phyloP scores from a whole-genome alignment of 2,797 vertebrate species.

The Pipistrellus kuhlii region DNA sequence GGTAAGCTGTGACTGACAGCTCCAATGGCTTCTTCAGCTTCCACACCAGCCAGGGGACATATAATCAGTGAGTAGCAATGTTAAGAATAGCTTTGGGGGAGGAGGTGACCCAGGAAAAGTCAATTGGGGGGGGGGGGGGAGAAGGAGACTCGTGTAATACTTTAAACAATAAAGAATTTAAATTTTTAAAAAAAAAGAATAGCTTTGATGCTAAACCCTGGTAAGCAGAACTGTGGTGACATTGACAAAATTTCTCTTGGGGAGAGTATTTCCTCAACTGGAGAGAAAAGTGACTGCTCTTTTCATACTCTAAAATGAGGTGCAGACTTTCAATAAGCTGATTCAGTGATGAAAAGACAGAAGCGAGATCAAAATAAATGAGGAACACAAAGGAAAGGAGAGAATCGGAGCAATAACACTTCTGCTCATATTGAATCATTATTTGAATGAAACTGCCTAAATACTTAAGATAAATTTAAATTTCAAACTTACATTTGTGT shows the following conservation, averaged over 20 bases:
- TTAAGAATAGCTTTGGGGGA: not conserved
- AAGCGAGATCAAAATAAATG: not conserved
- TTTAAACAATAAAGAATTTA: no score
- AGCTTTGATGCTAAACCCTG: not conserved
- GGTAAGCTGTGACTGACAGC: not conserved
- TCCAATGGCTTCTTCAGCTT: not conserved
- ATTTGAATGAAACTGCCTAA: constrained; percentile 33
- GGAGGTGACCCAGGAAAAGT: no score
- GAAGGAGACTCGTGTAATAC: no score
- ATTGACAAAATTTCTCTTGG: not conserved
- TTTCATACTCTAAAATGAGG: constrained; percentile 43
- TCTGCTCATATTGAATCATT: not conserved
- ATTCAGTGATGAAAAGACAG: not conserved
- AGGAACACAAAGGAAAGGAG: not conserved
- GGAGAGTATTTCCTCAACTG: not conserved
- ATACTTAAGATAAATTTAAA: not conserved
- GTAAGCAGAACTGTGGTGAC: not conserved
- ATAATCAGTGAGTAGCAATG: not conserved
- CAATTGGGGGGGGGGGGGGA: no score
- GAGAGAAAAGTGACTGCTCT: not conserved
- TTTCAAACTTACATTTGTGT: not conserved
- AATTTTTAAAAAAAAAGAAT: no score
- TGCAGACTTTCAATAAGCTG: not conserved
- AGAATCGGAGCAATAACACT: not conserved
- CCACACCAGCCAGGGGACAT: not conserved